These are phyloP conservation scores for Liparis tanakae DNA, from an alignment of 2,797 vertebrate species.

Conservation along the genomic window DNA sequence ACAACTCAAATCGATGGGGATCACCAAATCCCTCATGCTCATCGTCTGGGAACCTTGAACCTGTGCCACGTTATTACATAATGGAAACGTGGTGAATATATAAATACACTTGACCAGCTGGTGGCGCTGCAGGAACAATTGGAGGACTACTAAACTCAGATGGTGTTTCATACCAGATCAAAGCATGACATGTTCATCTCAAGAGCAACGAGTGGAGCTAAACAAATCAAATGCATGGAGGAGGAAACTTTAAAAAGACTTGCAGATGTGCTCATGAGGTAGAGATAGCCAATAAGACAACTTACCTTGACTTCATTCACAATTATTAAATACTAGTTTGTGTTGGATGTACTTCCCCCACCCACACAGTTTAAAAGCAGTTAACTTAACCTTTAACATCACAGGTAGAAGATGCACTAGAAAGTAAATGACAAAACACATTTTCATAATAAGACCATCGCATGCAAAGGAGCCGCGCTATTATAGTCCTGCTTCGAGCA, in stretches of 20 bases:
- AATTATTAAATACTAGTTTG: background rate
- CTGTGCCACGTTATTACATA: background rate
- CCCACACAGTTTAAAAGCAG: background rate
- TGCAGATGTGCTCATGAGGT: background rate
- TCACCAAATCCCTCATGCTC: background rate
- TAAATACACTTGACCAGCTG: background rate
- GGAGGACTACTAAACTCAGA: too few species aligned
- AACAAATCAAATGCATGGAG: background rate
- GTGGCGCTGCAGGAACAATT: background rate
- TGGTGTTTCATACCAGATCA: too few species aligned
- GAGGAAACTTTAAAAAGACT: background rate
- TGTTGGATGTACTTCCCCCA: background rate
- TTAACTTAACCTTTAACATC: background rate
- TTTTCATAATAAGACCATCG: constrained; percentile 13
- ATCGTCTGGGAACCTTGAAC: background rate
- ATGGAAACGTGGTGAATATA: background rate
- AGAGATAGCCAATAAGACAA: background rate
- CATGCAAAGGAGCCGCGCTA: constrained; percentile 6
- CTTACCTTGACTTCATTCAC: background rate
- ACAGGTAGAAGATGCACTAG: background rate
- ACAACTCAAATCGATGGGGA: background rate
- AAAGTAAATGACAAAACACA: constrained; percentile 5
- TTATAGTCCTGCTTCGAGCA: constrained; percentile 22
- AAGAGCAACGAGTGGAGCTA: background rate
- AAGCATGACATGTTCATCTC: too few species aligned